Conservation (phyloP, 2,888 invertebrate genomes). For the Laothoe populi region DNA sequence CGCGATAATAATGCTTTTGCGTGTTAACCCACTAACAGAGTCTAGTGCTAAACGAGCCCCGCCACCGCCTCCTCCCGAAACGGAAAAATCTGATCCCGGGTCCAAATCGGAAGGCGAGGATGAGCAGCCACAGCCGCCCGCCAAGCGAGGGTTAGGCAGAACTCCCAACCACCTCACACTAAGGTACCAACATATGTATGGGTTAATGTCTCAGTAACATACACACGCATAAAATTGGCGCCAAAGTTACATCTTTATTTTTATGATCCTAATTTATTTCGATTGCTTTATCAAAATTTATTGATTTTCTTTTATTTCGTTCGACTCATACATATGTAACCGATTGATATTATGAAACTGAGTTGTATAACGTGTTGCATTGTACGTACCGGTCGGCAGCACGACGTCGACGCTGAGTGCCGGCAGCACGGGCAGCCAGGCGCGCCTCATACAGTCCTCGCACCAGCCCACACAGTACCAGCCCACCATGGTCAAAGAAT, state of each 20-base stretch:
- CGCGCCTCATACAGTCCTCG: conserved; percentile 96
- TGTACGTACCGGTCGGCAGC: conserved; percentile 79
- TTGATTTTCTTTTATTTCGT: conserved; percentile 66
- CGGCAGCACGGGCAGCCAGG: conserved; percentile 96
- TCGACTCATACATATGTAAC: conserved; percentile 75
- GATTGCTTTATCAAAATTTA: conserved; percentile 44
- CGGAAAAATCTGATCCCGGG: conserved; percentile 86
- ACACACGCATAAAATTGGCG: conserved; percentile 30
- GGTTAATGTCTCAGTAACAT: conserved; percentile 43
- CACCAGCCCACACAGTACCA: conserved; percentile 97
- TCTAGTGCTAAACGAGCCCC: conserved; percentile 50
- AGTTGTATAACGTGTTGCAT: conserved; percentile 9
- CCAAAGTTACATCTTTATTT: conserved; percentile 7
- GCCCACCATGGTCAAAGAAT: conserved; percentile 93
- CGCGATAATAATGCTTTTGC: not conserved
- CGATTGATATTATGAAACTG: not conserved
- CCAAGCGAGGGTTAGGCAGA: conserved; percentile 90
- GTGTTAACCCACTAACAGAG: conserved; percentile 48
- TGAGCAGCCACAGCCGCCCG: conserved; percentile 87
- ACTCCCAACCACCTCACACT: conserved; percentile 97
- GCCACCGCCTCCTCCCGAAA: conserved; percentile 66
- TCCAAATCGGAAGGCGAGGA: conserved; percentile 95
- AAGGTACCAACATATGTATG: conserved; percentile 86
- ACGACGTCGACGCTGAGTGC: conserved; percentile 97
- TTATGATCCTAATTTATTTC: conserved; percentile 25